Base-by-base conservation (phyloP, 1,140 invertebrate genomes). In the Drosophila sp. region DNA sequence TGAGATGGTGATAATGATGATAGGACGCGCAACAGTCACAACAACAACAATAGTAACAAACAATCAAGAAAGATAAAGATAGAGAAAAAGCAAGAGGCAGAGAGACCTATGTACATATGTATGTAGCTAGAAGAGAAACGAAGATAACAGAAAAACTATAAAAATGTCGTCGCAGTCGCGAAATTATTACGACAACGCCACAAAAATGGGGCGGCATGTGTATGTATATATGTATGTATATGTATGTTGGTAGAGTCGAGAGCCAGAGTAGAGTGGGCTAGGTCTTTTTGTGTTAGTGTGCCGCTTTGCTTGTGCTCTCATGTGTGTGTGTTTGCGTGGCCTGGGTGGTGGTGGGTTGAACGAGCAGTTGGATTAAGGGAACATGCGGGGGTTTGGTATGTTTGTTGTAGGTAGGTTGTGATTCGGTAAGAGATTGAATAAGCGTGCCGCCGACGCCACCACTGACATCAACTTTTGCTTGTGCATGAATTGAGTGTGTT, bases 131-230 rank as follows among this genome's bases (percentile, higher is more conserved):
- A 72, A 35, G 29, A 23, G 50, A 40, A 44, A 56, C 44, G 32
- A 60, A 66, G 50, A 56, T 61, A 61, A 61, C 33, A 57, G 55
- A 80, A 84, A 81, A 85, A 85, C 82, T 86, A 79, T 81, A 85
- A 85, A 85, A 86, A 82, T 71, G 79, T 86, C 82, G 79, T 70
- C 79, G 83, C 71, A 79, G 83, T 85, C 76, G 82, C 82, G 72
- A 87, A 76, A 87, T 83, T 86, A 86, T 86, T 87, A 89, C 83
- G 82, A 86, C 74, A 75, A 76, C 74, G 74, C 70, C 58, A 70
- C 71, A 76, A 83, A 50, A 84, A 84, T 80, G 81, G 81, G 78
- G 77, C 81, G 81, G 70, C 65, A 60, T 63, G 68, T 72, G 57
- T 70, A 56, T 72, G 76, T 17, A 72, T 80, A 77, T 72, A 80